These are phyloP conservation scores for Pristionchus exspectatus DNA, from an alignment of 2,888 invertebrate species.

Conservation along the genomic window DNA sequence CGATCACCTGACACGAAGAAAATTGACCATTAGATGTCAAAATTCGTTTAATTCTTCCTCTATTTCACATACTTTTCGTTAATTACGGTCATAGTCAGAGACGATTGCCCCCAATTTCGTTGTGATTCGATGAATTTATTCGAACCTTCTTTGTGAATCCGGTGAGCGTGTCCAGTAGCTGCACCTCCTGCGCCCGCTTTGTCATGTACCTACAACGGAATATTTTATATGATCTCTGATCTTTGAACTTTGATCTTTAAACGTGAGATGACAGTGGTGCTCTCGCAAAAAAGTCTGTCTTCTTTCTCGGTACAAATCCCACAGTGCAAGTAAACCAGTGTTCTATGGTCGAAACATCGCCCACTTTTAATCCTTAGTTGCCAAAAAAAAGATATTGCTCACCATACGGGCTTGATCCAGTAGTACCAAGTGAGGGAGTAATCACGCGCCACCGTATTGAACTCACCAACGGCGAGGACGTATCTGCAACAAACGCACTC, in stretches of 20 bases:
- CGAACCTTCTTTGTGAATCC: slow-evolving; percentile 45
- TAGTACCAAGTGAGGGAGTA: background rate
- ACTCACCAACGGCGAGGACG: slow-evolving; percentile 39
- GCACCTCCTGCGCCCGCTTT: background rate
- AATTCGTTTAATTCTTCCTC: too few species aligned
- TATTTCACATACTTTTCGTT: too few species aligned
- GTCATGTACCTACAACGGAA: background rate
- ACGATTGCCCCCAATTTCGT: too few species aligned
- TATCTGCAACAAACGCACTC: background rate
- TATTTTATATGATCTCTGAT: background rate
- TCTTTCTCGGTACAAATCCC: too few species aligned
- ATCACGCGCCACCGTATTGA: slow-evolving; percentile 32
- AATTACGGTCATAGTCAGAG: too few species aligned
- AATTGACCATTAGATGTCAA: background rate
- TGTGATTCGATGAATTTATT: too few species aligned
- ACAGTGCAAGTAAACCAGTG: too few species aligned
- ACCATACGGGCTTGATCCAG: slow-evolving; percentile 45
- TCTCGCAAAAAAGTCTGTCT: too few species aligned
- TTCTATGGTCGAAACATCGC: too few species aligned
- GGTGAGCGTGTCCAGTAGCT: slow-evolving; percentile 22
- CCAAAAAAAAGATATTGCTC: background rate
- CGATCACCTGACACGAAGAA: slow-evolving; percentile 21
- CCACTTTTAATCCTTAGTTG: too few species aligned
- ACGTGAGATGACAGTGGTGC: too few species aligned
- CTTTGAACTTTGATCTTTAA: too few species aligned